phyloP scores from a whole-genome alignment of 2,797 vertebrate species.

The Anas bernieri region DNA sequence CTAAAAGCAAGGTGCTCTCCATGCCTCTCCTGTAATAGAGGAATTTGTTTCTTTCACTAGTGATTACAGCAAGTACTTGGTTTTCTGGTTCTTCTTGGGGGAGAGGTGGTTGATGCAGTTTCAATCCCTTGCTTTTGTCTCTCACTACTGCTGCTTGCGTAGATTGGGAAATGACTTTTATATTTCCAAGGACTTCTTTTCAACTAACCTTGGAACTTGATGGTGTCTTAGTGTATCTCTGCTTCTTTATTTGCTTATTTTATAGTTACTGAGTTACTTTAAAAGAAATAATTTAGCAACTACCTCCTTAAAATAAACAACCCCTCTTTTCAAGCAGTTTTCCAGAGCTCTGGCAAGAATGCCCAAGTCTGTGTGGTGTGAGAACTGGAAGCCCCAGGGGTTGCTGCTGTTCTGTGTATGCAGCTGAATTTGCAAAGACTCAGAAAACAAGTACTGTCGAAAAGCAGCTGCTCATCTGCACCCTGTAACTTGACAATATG shows the following conservation, averaged over 20 bases:
- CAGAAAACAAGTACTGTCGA: not conserved
- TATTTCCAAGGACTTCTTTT: not conserved
- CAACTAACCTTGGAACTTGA: conserved; percentile 36
- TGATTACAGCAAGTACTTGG: not conserved
- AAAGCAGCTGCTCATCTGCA: not conserved
- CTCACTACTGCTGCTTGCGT: not conserved
- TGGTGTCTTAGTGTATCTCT: not conserved
- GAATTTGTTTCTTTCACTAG: not conserved
- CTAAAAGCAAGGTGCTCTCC: not conserved
- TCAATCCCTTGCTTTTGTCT: not conserved
- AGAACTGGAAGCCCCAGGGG: not conserved
- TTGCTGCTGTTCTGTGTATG: not conserved
- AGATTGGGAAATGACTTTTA: not conserved
- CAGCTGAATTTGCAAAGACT: not conserved
- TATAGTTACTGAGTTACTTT: conserved; percentile 5
- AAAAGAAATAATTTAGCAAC: not conserved
- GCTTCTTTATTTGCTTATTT: not conserved
- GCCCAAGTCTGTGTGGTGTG: not conserved
- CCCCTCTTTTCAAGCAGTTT: not conserved
- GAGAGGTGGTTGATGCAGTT: not conserved
- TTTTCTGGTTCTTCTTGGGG: not conserved
- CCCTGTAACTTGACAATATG: no score
- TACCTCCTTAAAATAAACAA: not conserved
- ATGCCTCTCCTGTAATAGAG: not conserved
- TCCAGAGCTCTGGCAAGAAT: not conserved